Conservation (phyloP, 2,113 vertebrate species). For the Cryptoleucopteryx plumbea region DNA sequence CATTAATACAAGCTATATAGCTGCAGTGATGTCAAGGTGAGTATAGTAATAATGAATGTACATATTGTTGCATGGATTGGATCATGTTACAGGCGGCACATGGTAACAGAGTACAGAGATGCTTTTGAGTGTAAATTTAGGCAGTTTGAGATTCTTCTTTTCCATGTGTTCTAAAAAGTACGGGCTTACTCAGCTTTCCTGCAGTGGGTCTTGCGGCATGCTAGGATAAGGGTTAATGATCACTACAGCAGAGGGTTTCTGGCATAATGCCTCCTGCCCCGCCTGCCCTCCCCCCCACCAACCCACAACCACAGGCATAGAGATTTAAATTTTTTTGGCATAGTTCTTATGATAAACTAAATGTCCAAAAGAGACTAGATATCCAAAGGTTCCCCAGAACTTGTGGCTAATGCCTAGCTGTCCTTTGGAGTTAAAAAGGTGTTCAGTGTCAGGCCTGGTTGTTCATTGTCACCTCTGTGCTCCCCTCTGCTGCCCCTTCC, state of each 20-base stretch:
- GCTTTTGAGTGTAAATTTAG: neutral
- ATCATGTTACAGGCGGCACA: neutral
- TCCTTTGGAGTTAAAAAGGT: neutral
- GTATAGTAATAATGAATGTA: neutral
- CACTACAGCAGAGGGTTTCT: neutral
- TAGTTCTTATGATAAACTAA: neutral
- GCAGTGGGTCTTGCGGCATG: neutral
- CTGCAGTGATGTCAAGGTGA: neutral
- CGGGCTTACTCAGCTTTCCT: rapidly evolving
- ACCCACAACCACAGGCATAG: too few species aligned
- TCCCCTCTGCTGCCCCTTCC: neutral
- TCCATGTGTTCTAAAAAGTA: rapidly evolving
- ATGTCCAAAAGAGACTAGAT: neutral
- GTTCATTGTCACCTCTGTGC: neutral
- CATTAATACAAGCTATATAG: rapidly evolving
- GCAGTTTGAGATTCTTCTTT: neutral
- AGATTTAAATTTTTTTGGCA: neutral
- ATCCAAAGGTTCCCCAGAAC: neutral
- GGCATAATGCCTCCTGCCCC: too few species aligned
- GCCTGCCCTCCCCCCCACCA: too few species aligned
- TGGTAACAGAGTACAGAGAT: neutral
- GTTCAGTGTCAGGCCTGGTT: too few species aligned
- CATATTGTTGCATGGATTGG: too few species aligned
- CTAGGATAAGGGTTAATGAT: neutral
- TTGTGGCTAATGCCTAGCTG: neutral